Conservation (phyloP, 2,888 invertebrate species). For the Amorpha juglandis region DNA sequence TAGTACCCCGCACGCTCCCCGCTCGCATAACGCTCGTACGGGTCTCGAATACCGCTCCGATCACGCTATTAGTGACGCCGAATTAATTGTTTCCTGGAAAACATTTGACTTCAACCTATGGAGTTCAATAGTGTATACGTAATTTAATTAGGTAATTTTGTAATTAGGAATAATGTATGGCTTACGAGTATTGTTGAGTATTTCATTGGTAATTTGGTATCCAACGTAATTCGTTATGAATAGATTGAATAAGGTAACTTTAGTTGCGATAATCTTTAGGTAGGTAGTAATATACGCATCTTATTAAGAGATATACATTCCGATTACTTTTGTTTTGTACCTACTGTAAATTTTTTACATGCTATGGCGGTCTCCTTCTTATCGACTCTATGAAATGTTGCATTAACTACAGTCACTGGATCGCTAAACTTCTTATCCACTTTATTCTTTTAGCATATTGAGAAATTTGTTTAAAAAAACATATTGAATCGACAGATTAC, state of each 20-base stretch:
- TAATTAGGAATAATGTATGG: constrained; percentile 25
- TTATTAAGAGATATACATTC: too few relatives aligned
- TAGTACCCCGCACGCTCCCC: constrained; percentile 26
- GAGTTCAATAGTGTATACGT: constrained; percentile 28
- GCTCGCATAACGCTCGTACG: constrained; percentile 1
- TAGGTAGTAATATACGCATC: too few relatives aligned
- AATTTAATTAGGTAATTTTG: constrained; percentile 27
- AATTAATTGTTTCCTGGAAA: constrained; percentile 73
- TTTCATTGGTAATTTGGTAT: constrained; percentile 5
- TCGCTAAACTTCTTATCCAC: too few relatives aligned
- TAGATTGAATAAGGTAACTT: background rate
- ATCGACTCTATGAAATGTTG: too few relatives aligned
- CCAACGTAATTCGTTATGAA: constrained; percentile 7
- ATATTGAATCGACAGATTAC: too few relatives aligned
- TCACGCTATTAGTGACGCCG: constrained; percentile 72
- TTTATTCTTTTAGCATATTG: too few relatives aligned
- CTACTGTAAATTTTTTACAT: too few relatives aligned
- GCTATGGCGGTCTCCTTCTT: too few relatives aligned
- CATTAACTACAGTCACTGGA: too few relatives aligned
- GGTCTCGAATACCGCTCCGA: constrained; percentile 45
- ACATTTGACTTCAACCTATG: constrained; percentile 48
- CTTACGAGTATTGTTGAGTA: constrained; percentile 10
- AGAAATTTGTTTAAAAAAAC: too few relatives aligned
- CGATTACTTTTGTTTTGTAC: too few relatives aligned
- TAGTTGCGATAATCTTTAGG: too few relatives aligned